Conservation (phyloP, 2,113 vertebrate species). For the Lepisosteus osseus region DNA sequence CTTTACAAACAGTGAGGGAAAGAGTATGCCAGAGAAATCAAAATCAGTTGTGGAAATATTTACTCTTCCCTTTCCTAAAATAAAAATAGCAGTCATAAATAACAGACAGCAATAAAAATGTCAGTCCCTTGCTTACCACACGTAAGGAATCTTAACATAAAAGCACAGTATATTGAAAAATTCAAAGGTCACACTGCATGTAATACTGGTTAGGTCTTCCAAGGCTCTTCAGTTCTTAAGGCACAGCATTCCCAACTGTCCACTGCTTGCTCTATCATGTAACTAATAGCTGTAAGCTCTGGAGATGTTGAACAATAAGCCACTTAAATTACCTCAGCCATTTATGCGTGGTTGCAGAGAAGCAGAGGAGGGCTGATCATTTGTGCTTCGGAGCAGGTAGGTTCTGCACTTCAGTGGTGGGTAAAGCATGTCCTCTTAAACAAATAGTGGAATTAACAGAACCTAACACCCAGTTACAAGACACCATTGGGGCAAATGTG, state of each 20-base stretch:
- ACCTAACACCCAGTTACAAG: too few species aligned
- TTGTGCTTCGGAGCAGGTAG: slow-evolving; percentile 38
- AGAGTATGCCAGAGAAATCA: too few species aligned
- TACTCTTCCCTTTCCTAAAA: too few species aligned
- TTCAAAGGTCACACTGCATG: slow-evolving; percentile 9
- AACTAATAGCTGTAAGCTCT: slow-evolving; percentile 17
- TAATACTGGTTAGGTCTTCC: background rate
- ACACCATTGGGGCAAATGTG: too few species aligned
- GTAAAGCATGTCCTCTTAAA: too few species aligned
- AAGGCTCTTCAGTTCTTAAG: background rate
- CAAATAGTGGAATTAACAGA: too few species aligned
- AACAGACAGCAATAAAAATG: too few species aligned
- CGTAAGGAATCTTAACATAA: background rate
- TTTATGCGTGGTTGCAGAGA: slow-evolving; percentile 12
- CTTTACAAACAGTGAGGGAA: too few species aligned
- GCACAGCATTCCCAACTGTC: background rate
- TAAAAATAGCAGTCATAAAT: too few species aligned
- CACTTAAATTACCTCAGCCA: slow-evolving; percentile 10
- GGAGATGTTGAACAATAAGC: background rate
- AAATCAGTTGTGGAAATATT: too few species aligned
- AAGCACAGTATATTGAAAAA: slow-evolving; percentile 8
- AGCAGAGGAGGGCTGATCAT: slow-evolving; percentile 17
- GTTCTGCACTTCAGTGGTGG: slow-evolving; percentile 7
- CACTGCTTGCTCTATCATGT: background rate
- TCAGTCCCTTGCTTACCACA: background rate